Base-by-base conservation (phyloP, 2,113 vertebrate species). In the Aptenodytes patagonicus region DNA sequence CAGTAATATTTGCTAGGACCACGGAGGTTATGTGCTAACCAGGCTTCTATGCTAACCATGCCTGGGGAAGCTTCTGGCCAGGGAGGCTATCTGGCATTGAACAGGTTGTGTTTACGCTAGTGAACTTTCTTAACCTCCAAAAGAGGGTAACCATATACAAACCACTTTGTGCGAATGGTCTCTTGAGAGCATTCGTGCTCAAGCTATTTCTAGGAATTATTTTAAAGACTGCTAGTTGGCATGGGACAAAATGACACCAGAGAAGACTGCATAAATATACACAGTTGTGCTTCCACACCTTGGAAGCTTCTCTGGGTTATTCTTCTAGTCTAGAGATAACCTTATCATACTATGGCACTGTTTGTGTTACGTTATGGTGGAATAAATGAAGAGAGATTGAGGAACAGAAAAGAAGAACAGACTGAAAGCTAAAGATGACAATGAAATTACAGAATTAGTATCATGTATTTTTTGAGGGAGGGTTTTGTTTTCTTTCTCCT, bases 51-150 rank as follows among this genome's bases (percentile, higher is more conserved):
- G 2, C 12, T 49, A 60, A 11, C 5, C 5, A 8, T 26, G 7
- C 15, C 31, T 52, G 22, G 11, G 51, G 31, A 79, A 24, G 38
- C 44, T 58, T 21, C 52, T 64, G 52, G 17, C 69, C 55, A 16
- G 0, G 0, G 25, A 84, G 10, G 13, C 14, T 52, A 3, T 32
- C 15, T 72, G 47, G 9, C 58, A 36, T 7, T 36, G 32, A 72
- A 60, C 7, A 34, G 12, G 18, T 11, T 3, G 1, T 42, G 20
- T 51, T 32, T 51, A 29, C 1, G 1, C 11, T 42, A 24, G 32
- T 9, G 51, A 90, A 60, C 3, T 16, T 58, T 70, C 40, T 79
- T 68, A 77, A 46, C 6, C 20, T 60, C 17, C 42, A 40, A 24
- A 84, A 54, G 3, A 89, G 21, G 4, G 16, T n/a, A 76, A 6